Conservation (phyloP, 2,888 invertebrate genomes). For the Rhyacophila evoluta region DNA sequence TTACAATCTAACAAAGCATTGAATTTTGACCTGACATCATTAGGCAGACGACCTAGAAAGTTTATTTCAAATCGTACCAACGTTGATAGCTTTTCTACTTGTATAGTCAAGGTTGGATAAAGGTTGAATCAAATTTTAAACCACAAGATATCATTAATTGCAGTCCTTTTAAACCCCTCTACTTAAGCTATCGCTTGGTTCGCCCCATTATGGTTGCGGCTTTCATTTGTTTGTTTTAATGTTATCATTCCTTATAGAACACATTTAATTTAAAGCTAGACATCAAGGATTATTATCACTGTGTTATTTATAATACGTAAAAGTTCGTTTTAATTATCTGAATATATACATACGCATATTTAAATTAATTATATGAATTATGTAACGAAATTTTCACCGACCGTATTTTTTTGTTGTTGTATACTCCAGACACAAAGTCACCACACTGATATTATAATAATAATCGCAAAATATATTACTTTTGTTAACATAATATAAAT, state of each 20-base stretch:
- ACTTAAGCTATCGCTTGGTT: not conserved
- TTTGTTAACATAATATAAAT: too few relatives aligned
- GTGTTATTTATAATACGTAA: too few relatives aligned
- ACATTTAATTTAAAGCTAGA: not conserved
- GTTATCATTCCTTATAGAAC: not conserved
- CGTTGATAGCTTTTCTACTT: not conserved
- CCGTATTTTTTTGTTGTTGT: too few relatives aligned
- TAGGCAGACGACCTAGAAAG: conserved; percentile 5
- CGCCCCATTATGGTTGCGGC: not conserved
- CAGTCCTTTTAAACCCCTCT: not conserved
- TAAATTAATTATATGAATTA: too few relatives aligned
- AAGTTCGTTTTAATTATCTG: too few relatives aligned
- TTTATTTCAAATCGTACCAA: not conserved
- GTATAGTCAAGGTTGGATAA: not conserved
- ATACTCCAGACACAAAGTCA: too few relatives aligned
- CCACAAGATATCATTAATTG: conserved; percentile 9
- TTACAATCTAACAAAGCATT: too few relatives aligned
- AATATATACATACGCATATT: too few relatives aligned
- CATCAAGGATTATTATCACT: too few relatives aligned
- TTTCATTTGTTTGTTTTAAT: not conserved
- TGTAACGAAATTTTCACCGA: too few relatives aligned
- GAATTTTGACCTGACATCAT: not conserved
- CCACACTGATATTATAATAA: too few relatives aligned
- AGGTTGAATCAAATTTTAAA: not conserved
- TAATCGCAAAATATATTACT: too few relatives aligned